phyloP scores from a whole-genome alignment of 2,113 vertebrate genomes.

The Acrocephalus kingi region DNA sequence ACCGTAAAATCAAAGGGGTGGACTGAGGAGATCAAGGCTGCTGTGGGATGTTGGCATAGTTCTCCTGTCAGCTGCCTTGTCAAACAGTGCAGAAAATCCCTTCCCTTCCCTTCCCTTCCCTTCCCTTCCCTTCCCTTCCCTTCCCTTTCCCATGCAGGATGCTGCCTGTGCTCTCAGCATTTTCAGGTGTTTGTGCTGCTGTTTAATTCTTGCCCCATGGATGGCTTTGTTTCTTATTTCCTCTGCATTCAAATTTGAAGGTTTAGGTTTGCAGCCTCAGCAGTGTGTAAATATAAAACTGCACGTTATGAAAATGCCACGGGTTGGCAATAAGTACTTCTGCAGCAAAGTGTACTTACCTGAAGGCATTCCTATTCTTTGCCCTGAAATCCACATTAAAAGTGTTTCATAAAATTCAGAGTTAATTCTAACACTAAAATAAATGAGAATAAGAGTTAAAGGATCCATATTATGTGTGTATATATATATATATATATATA shows the following conservation, averaged over 20 bases:
- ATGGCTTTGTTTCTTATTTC: neutral
- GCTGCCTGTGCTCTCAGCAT: constrained; percentile 17
- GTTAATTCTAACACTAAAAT: neutral
- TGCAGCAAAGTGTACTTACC: neutral
- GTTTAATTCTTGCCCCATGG: neutral
- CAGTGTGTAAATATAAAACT: neutral
- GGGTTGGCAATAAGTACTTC: neutral
- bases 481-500: too few species aligned
- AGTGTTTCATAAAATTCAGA: neutral
- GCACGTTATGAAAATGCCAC: neutral
- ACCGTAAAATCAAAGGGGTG: constrained; percentile 46
- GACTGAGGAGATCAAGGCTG: constrained; percentile 54
- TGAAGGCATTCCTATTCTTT: neutral
- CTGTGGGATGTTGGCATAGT: constrained; percentile 21
- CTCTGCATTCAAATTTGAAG: neutral
- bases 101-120: neutral
- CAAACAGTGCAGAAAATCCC: constrained; percentile 38
- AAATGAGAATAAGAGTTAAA: neutral
- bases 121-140: too few species aligned
- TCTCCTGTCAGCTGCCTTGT: constrained; percentile 62
- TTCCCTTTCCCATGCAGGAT: neutral
- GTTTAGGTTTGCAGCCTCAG: neutral
- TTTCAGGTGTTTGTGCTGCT: constrained; percentile 10
- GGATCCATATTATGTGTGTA: neutral
- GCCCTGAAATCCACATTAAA: neutral